A percentile compares a stretch with the other conserved stretches of the same genome.
These are phyloP conservation scores for Phoenicopterus ruber DNA, from an alignment of 2,113 vertebrate genomes.

Conservation along the genomic window DNA sequence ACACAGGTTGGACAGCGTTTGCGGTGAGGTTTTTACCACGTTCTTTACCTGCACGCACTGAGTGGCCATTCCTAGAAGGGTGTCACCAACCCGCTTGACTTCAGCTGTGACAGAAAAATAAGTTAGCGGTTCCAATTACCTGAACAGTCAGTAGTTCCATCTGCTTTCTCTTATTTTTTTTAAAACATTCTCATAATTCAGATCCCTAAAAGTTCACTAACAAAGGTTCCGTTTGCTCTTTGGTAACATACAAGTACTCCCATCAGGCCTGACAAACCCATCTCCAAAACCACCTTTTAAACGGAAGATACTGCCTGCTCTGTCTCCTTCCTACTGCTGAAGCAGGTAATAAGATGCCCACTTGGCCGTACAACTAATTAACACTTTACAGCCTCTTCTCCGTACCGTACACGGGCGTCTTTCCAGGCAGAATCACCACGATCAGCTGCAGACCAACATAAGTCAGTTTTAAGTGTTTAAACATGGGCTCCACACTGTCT, in stretches of 20 bases:
- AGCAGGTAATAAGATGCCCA: not conserved
- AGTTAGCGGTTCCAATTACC: not conserved
- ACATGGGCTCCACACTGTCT: conserved; percentile 99
- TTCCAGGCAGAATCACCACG: conserved; percentile 96
- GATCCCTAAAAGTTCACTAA: not conserved
- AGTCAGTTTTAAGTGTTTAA: conserved; percentile 97
- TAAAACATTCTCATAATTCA: not conserved
- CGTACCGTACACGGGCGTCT: conserved; percentile 96
- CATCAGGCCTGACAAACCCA: not conserved
- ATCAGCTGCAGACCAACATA: conserved; percentile 98
- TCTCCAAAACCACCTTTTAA: not conserved
- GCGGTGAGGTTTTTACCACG: conserved; percentile 97
- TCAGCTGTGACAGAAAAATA: conserved; percentile 79
- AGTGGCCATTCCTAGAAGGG: conserved; percentile 96
- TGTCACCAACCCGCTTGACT: conserved; percentile 97
- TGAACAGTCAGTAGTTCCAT: not conserved
- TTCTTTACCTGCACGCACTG: conserved; percentile 99
- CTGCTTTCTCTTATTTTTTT: not conserved
- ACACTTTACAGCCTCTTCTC: not conserved
- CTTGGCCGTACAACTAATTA: not conserved
- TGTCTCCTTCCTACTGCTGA: not conserved
- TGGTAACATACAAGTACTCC: not conserved
- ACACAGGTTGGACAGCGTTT: conserved; percentile 96
- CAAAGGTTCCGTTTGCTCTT: not conserved
- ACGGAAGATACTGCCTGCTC: not conserved